Evolutionary conservation across 2,113 vertebrate genomes (phyloP), one percentile per base, ranked within the genome.

Genomic region (Elephantulus edwardii): DNA sequence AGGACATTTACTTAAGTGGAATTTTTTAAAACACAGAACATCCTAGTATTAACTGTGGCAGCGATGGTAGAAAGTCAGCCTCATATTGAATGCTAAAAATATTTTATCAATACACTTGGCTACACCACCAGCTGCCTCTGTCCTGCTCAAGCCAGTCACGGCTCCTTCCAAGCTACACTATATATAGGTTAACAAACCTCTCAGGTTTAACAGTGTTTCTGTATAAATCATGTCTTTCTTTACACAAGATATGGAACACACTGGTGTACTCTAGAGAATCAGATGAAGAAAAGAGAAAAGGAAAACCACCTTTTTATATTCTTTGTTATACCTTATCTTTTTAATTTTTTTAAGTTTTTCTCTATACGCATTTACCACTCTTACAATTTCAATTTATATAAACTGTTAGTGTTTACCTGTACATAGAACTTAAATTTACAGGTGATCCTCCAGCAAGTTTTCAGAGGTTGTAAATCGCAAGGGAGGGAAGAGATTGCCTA

Each of bases 1-100:
- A 86, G 64, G 52, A 62, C 30, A 35, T 58, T 72, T 44, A 54
- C n/a, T 62, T 81, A 82, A 82, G 80, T 24, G 75, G 50, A n/a
- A 50, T 56, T 30, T 8, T 30, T 60, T 60, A 60, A 60, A n/a
- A n/a, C n/a, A n/a, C 28, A 35, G 70, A 91, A 77, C 80, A 92
- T 33, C 19, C 33, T 77, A 52, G 42, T 52, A 64, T 71, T 64
- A n/a, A 24, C 3, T 79, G 40, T 56, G 60, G 72, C 71, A 80
- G 71, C 91, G n/a, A 38, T 68, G 82, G 26, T 0, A 76, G 82
- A 79, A 92, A 93, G 85, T 62, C 42, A 62, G 56, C 82, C 66
- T 93, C 82, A 30, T 79, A 93, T 78, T 79, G 77, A 79, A 76
- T 80, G 38, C 66, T 90, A 80, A 93, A 93, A 92, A 92, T 83